Conservation (phyloP, 2,888 invertebrate genomes). For the Drosophila niveifrons region DNA sequence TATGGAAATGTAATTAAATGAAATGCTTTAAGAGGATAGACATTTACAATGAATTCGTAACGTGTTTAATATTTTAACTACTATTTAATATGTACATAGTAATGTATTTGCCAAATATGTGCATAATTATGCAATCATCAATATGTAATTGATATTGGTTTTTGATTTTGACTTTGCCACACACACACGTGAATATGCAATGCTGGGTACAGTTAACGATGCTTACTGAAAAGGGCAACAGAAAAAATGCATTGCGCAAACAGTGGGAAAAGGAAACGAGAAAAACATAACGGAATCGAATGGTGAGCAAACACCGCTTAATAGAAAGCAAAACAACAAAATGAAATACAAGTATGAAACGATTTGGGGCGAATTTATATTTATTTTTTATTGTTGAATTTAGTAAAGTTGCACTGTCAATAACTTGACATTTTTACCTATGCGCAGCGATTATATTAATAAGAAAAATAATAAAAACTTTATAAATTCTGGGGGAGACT, state of each 20-base stretch:
- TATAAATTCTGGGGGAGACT: constrained; percentile 21
- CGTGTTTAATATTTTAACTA: constrained; percentile 2
- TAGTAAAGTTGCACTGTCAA: neutral
- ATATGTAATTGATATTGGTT: neutral
- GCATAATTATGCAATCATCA: constrained; percentile 4
- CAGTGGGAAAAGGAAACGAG: neutral
- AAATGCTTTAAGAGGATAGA: neutral
- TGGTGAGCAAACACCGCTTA: neutral
- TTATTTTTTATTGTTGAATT: neutral
- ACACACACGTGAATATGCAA: neutral
- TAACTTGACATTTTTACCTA: neutral
- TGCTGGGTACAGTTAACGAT: neutral
- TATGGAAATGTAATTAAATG: neutral
- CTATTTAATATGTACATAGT: constrained; percentile 5
- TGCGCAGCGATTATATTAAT: constrained; percentile 8
- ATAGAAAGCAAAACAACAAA: neutral
- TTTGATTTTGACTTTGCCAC: neutral
- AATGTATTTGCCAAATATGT: neutral
- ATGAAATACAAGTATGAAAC: neutral
- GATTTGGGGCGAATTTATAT: neutral
- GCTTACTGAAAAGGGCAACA: neutral
- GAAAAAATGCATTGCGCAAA: neutral
- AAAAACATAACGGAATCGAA: neutral
- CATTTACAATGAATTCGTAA: neutral
- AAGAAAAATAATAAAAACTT: constrained; percentile 32